These are phyloP conservation scores for Myrmecophaga tridactyla DNA, from an alignment of 2,113 vertebrate genomes.

Conservation along the genomic window DNA sequence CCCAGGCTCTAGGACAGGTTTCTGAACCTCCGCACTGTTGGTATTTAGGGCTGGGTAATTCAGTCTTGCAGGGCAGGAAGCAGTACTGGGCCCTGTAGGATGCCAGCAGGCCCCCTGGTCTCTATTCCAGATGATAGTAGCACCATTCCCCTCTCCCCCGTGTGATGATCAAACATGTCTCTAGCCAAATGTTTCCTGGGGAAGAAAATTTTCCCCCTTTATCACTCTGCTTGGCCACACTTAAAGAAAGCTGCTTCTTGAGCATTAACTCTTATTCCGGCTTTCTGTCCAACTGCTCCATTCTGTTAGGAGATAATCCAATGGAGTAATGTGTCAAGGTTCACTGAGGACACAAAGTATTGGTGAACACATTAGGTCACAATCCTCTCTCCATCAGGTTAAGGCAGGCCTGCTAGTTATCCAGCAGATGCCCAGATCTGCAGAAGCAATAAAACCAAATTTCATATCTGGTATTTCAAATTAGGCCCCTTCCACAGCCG, in stretches of 20 bases:
- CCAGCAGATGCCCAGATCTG: background rate
- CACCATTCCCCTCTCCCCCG: background rate
- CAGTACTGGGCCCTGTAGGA: background rate
- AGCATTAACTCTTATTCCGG: background rate
- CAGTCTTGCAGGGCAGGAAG: background rate
- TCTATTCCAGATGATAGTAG: background rate
- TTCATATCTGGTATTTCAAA: background rate
- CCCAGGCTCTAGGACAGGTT: background rate
- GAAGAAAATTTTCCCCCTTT: background rate
- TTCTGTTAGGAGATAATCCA: conserved; percentile 31
- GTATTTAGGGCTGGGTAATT: background rate
- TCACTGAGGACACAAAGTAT: background rate
- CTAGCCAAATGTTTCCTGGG: background rate
- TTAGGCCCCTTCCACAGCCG: background rate
- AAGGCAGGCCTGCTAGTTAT: background rate
- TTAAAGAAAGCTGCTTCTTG: background rate
- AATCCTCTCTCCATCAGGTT: background rate
- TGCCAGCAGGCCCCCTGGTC: background rate
- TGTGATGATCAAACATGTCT: background rate
- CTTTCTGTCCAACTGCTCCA: rapidly evolving
- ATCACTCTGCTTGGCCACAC: too few species aligned
- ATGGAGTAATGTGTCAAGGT: background rate
- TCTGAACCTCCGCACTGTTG: background rate
- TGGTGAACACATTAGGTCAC: background rate
- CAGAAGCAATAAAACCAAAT: background rate